Percentiles rank a stretch among this genome's conserved stretches.
Conservation (phyloP, 2,888 invertebrate species). For the Deilephila elpenor region DNA sequence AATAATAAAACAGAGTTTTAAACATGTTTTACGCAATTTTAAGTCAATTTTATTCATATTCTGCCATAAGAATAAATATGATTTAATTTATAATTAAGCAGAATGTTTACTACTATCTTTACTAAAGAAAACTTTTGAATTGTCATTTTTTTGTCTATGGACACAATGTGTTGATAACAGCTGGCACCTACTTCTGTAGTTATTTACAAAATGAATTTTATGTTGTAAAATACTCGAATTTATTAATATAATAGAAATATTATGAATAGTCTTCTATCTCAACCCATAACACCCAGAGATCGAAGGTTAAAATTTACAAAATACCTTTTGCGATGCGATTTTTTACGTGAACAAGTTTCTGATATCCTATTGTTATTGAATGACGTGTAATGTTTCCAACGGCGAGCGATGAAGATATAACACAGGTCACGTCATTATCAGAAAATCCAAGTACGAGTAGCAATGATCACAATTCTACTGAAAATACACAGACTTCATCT, state of each 20-base stretch:
- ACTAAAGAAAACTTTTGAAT: background rate
- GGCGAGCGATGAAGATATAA: constrained; percentile 77
- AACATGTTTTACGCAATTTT: too few species aligned
- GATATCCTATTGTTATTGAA: constrained; percentile 70
- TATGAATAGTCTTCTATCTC: constrained; percentile 18
- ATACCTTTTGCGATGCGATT: constrained; percentile 58
- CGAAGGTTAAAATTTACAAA: constrained; percentile 29
- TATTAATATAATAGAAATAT: constrained; percentile 6
- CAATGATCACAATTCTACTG: constrained; percentile 71
- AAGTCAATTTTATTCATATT: too few species aligned
- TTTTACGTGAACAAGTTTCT: constrained; percentile 55
- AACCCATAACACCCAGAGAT: constrained; percentile 34
- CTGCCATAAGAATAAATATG: too few species aligned
- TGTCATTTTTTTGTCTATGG: constrained; percentile 11
- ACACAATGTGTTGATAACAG: constrained; percentile 9
- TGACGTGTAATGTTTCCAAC: constrained; percentile 85
- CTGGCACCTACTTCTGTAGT: constrained; percentile 3
- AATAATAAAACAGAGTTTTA: too few species aligned
- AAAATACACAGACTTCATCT: constrained; percentile 65
- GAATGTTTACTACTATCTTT: background rate
- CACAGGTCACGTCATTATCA: constrained; percentile 77
- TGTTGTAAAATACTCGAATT: background rate
- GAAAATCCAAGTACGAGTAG: constrained; percentile 66
- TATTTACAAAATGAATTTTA: constrained; percentile 23
- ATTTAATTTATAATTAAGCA: background rate